These are phyloP conservation scores for Lycia hirtaria DNA, from an alignment of 2,888 invertebrate genomes.

Conservation along the genomic window DNA sequence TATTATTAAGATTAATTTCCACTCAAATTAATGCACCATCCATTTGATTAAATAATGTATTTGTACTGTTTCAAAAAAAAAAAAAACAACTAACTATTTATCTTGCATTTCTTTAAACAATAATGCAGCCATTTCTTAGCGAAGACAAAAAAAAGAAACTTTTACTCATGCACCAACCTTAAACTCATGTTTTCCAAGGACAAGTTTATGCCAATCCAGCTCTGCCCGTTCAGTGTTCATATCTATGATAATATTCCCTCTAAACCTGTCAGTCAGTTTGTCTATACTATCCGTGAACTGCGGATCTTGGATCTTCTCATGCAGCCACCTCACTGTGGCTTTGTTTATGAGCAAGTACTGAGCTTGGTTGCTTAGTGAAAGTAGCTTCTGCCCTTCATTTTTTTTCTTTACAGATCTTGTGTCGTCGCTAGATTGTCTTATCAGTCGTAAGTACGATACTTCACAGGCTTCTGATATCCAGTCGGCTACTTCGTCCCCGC, in stretches of 20 bases:
- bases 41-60: too few species aligned
- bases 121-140: too few species aligned
- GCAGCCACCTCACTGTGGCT: conserved; percentile 91
- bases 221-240: conserved; percentile 91
- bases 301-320: conserved; percentile 84
- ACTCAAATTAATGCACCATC: too few species aligned
- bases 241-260: conserved; percentile 95
- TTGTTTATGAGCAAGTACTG: conserved; percentile 93
- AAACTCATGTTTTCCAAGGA: conserved; percentile 88
- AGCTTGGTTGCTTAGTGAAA: conserved; percentile 92
- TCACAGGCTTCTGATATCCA: conserved; percentile 93
- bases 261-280: conserved; percentile 91
- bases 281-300: conserved; percentile 81
- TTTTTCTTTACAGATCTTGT: conserved; percentile 67
- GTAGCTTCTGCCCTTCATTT: conserved; percentile 54
- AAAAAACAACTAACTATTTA: too few species aligned
- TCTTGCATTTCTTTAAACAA: too few species aligned
- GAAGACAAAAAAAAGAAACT: neutral
- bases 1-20: too few species aligned
- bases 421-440: conserved; percentile 84
- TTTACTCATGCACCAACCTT: conserved; percentile 76
- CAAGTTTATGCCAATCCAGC: conserved; percentile 87
- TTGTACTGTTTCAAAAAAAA: too few species aligned
- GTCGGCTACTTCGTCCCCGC: conserved; percentile 91
- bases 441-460: conserved; percentile 88